phyloP scores from a whole-genome alignment of 2,113 vertebrate genomes.

The Boleophthalmus pectinirostris region DNA sequence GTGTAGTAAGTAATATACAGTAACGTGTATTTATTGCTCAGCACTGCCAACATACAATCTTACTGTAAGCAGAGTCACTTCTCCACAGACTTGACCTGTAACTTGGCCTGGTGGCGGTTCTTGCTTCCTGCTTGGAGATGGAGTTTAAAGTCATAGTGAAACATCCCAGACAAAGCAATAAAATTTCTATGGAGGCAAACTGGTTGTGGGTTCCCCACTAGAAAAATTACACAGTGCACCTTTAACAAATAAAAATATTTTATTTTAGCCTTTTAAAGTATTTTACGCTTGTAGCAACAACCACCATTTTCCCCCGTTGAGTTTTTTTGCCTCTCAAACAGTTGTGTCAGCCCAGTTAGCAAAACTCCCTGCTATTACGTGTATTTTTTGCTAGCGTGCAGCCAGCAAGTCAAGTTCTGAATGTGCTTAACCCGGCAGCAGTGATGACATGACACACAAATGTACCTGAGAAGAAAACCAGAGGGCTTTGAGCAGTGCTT shows the following conservation, averaged over 20 bases:
- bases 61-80: no score
- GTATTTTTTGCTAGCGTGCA: constrained; percentile 38
- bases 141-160: no score
- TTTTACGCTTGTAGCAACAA: constrained; percentile 39
- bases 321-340: constrained; percentile 52
- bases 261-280: constrained; percentile 1
- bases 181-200: no score
- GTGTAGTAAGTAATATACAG: no score
- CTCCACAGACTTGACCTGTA: no score
- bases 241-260: not conserved
- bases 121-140: no score
- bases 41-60: no score
- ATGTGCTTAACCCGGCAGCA: constrained; percentile 55
- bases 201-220: no score
- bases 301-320: constrained; percentile 63
- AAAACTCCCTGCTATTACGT: constrained; percentile 47
- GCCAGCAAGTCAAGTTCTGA: constrained; percentile 55
- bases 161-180: no score
- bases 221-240: no score
- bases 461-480: constrained; percentile 56
- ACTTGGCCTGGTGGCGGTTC: no score
- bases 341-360: constrained; percentile 62
- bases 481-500: constrained; percentile 72
- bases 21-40: no score
- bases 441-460: constrained; percentile 58